Base-by-base conservation (phyloP, 2,113 vertebrate genomes). In the Gopherus evgoodei region DNA sequence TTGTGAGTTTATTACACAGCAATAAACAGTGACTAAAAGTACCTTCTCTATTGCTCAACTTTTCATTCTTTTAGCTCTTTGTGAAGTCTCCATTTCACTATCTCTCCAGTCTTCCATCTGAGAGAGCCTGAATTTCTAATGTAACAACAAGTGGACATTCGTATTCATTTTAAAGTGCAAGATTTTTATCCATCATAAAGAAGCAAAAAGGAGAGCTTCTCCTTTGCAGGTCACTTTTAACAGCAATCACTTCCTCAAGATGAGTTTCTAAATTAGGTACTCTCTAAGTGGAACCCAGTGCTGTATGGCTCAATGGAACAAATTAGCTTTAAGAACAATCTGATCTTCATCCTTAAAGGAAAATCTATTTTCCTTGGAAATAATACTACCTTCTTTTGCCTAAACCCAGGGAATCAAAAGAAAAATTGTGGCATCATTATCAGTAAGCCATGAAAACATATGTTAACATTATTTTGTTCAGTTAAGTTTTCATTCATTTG, bases 181-280 rank as follows among this genome's bases (percentile, higher is more conserved):
- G 89, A 62, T 87, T 95, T 95, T 86, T 93, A 92, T 96, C 94
- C 90, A 75, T 85, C 90, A 76, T 17, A 5, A 53, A 92, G 87
- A 12, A 57, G 90, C 57, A 88, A 93, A 96, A 95, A 65, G 83
- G 94, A 96, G 93, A 85, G 50, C 72, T 91, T 81, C 94, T 84
- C 90, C 94, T 92, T 59, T 3, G 89, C 0, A 0, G 96, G 95
- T 97, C 96, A 95, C 94, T 87, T 95, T 91, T 93, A 94, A 95
- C 35, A 94, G 83, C 89, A 78, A 91, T 86, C 65, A 14, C 89
- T 95, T 86, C 81, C 78, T 85, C 89, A 89, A 97, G 96, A 95
- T 83, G 89, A 92, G 91, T 96, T 96, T 97, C 96, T 94, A 78
- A 97, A 95, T 88, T 21, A 92, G 89, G 87, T 87, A 89, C 81